Evolutionary conservation across 2,113 vertebrate species (phyloP), one percentile per base, ranked within the genome.

Genomic region (Balaenoptera acutorostrata): DNA sequence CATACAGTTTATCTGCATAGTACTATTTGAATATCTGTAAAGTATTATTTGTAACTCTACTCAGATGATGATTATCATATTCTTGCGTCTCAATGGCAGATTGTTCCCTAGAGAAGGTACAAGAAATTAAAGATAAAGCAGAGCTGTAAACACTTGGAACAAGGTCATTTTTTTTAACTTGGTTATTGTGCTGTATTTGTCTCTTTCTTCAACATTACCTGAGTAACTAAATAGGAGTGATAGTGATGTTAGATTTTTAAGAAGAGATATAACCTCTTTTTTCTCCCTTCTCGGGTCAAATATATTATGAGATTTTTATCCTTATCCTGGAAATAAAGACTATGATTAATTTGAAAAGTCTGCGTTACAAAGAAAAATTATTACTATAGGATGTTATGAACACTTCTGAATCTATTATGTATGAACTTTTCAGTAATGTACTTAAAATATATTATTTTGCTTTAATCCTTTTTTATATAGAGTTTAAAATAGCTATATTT

Each of bases 401-500:
- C n/a, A 83, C 52, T 71, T 57, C 11, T 68, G 44, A 84, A 69
- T 78, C n/a, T 52, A 5, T 57, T 57, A 57, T 21, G 7, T 69
- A 39, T 88, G 33, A 90, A 90, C 31, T 59, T 95, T 88, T 92
- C 12, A 88, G 17, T 83, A 88, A 72, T 83, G 31, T 33, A 55
- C 25, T 94, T 90, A 63, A 86, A 66, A 83, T 93, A 78, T 7
- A 6, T 90, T 18, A 84, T 94, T 95, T 91, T 85, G 96, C 21
- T 84, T 77, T 69, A 44, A 80, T 84, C 2, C 55, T 8, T 75
- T 93, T 92, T 93, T 59, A 6, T 78, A 86, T 23, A 14, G 57
- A 82, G 44, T 85, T 90, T 89, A 59, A 89, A 77, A 17, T 61
- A 77, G 8, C 10, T 44, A 39, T 85, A 87, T 83, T 86, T 69